Evolutionary conservation across 2,113 vertebrate genomes (phyloP).

Genomic region (Alligator sinensis): DNA sequence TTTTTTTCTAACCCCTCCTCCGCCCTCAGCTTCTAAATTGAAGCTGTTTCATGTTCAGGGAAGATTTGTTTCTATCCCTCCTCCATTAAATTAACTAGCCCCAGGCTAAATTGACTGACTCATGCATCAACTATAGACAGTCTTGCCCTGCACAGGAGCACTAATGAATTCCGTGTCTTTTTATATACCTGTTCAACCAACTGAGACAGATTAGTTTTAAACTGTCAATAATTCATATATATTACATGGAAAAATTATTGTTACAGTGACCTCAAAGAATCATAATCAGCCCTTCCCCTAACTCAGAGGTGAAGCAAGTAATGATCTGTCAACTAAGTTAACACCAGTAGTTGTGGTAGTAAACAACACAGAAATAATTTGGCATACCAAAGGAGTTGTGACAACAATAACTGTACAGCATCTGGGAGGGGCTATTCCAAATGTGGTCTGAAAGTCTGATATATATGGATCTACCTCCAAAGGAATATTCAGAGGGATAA

Average conservation of each 20-base stretch:
- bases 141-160: neutral
- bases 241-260: neutral
- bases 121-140: neutral
- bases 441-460: neutral
- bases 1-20: neutral
- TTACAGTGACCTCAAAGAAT: neutral
- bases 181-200: neutral
- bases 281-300: neutral
- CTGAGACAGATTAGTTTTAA: neutral
- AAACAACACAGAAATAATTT: neutral
- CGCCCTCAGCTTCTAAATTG: neutral
- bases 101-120: neutral
- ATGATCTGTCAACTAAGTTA: neutral
- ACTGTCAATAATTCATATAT: neutral
- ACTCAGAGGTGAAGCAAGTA: neutral
- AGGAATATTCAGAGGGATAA: neutral
- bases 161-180: neutral
- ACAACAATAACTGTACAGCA: no score
- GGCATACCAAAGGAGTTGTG: neutral
- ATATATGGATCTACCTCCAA: neutral
- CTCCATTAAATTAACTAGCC: neutral
- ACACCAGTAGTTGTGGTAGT: neutral
- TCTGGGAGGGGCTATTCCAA: neutral
- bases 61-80: neutral
- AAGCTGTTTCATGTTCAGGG: neutral